phyloP scores from a whole-genome alignment of 2,113 vertebrate species.

The Forbesichthys agassizii region DNA sequence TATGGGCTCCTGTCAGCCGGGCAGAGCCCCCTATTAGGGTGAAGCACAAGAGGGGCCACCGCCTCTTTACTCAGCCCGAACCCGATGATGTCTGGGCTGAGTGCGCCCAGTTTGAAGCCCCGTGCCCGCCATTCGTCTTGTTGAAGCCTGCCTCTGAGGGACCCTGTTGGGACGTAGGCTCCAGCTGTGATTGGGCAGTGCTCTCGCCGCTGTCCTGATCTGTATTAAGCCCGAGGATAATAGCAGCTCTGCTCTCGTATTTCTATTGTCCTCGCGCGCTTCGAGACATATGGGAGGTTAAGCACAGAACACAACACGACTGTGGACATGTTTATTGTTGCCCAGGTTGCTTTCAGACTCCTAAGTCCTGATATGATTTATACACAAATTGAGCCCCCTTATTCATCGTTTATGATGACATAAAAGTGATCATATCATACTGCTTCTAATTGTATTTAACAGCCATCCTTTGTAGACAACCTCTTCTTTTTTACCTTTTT shows the following conservation, averaged over 20 bases:
- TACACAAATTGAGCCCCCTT: too few species aligned
- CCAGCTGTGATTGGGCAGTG: constrained; percentile 56
- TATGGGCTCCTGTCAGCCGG: constrained; percentile 76
- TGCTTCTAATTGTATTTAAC: constrained; percentile 8
- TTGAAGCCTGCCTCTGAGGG: constrained; percentile 67
- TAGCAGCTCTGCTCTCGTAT: constrained; percentile 9
- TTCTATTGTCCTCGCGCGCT: constrained; percentile 22
- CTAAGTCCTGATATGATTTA: background rate
- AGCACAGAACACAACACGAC: too few species aligned
- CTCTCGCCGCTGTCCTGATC: constrained; percentile 33
- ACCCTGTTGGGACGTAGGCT: constrained; percentile 44
- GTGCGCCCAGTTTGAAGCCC: constrained; percentile 63
- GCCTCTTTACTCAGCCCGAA: constrained; percentile 75
- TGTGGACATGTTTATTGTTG: background rate
- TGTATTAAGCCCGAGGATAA: constrained; percentile 37
- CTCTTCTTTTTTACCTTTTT: background rate
- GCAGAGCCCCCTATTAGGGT: constrained; percentile 69
- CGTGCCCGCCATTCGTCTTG: constrained; percentile 71
- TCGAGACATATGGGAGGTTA: too few species aligned
- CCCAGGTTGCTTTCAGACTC: background rate
- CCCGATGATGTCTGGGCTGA: constrained; percentile 75
- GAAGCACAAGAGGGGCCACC: constrained; percentile 59
- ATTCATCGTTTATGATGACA: background rate
- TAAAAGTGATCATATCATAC: constrained; percentile 1
- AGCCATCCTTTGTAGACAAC: constrained; percentile 1